Evolutionary conservation across 2,113 vertebrate species (phyloP).

Genomic region (Notarius lentiginosus): DNA sequence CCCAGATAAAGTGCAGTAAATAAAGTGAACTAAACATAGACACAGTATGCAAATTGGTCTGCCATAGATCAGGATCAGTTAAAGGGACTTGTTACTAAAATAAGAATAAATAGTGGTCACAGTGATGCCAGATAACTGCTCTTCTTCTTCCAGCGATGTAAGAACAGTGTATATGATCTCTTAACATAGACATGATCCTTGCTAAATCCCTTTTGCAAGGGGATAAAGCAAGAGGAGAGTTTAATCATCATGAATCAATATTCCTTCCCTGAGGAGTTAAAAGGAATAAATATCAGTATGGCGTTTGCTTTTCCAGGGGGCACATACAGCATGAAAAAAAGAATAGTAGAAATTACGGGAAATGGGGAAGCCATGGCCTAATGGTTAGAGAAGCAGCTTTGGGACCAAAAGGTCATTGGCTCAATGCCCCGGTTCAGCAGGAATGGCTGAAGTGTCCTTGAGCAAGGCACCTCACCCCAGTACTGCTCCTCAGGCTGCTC

Average conservation of each 20-base stretch:
- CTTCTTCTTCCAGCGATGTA: background rate
- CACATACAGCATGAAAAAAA: background rate
- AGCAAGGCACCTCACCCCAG: too few relatives aligned
- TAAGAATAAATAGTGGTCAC: background rate
- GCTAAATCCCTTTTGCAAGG: slow-evolving; percentile 4
- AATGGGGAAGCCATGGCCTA: too few relatives aligned
- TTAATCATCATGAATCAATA: background rate
- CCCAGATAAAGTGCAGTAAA: background rate
- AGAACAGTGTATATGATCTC: background rate
- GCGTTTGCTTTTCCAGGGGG: background rate
- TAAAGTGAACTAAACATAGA: slow-evolving; percentile 3
- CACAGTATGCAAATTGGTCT: background rate
- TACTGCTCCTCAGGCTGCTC: too few relatives aligned
- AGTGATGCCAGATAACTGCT: background rate
- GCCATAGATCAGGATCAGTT: background rate
- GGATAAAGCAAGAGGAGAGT: background rate
- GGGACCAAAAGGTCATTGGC: too few relatives aligned
- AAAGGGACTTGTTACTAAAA: background rate
- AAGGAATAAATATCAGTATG: background rate
- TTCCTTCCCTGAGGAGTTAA: background rate
- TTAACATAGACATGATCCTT: background rate
- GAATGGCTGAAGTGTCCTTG: too few relatives aligned
- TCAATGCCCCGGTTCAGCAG: too few relatives aligned
- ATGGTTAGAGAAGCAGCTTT: too few relatives aligned
- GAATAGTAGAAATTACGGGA: background rate